Evolutionary conservation across 1,140 invertebrate genomes (phyloP).

Genomic region (Spodoptera frugiperda): DNA sequence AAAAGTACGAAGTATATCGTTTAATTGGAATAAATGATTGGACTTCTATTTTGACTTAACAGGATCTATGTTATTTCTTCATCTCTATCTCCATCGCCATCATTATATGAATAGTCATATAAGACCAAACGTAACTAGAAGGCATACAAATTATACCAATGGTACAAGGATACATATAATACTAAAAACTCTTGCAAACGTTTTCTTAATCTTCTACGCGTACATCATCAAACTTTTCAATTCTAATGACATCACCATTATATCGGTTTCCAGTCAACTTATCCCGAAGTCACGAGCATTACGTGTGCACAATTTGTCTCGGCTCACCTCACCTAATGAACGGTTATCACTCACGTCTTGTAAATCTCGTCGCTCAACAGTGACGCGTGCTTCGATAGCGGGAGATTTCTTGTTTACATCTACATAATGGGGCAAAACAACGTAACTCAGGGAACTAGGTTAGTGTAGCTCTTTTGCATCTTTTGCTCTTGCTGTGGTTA

Average conservation of each 20-base stretch:
- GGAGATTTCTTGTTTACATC: constrained; percentile 24
- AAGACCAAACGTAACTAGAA: too few relatives aligned
- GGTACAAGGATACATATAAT: too few relatives aligned
- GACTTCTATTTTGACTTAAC: too few relatives aligned
- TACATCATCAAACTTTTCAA: too few relatives aligned
- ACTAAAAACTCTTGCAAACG: too few relatives aligned
- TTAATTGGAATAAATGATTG: too few relatives aligned
- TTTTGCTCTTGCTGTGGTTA: neutral
- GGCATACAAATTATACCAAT: too few relatives aligned
- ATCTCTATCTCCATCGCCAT: too few relatives aligned
- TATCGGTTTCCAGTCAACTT: constrained; percentile 1
- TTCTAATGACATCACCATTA: neutral
- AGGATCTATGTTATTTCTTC: too few relatives aligned
- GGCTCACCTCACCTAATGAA: constrained; percentile 12
- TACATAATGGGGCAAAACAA: constrained; percentile 31
- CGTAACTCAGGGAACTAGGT: constrained; percentile 19
- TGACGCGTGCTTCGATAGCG: constrained; percentile 10
- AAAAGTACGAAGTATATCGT: too few relatives aligned
- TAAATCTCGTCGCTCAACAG: neutral
- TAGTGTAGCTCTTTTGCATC: constrained; percentile 1
- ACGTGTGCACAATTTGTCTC: neutral
- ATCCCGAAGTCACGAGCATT: constrained; percentile 1
- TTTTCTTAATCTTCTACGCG: too few relatives aligned
- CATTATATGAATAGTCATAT: too few relatives aligned
- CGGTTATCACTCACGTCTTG: constrained; percentile 18